phyloP scores from a whole-genome alignment of 2,888 invertebrate genomes.

The Ichneumoninae sp. region DNA sequence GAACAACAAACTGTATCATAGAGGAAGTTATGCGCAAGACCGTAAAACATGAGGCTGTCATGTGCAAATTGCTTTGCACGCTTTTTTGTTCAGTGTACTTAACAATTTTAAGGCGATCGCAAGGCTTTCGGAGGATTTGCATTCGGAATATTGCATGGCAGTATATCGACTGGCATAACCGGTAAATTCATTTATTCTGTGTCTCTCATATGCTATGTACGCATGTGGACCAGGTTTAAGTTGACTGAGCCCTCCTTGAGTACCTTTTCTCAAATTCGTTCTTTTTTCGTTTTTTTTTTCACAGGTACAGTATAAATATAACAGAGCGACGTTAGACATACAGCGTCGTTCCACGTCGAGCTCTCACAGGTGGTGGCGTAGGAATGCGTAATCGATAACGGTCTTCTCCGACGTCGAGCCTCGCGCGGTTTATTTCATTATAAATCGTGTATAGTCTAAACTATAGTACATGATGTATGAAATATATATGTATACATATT shows the following conservation, averaged over 20 bases:
- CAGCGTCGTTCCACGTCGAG: conserved; percentile 19
- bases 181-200: conserved; percentile 4
- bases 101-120: neutral
- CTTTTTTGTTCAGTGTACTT: neutral
- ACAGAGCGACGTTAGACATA: conserved; percentile 22
- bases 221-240: neutral
- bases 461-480: neutral
- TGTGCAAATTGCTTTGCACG: no score
- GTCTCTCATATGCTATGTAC: neutral
- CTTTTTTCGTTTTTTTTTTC: neutral
- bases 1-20: no score
- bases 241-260: neutral
- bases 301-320: neutral
- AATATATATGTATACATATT: conserved; percentile 14
- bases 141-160: neutral
- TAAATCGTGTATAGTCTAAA: conserved; percentile 14
- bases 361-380: conserved; percentile 67
- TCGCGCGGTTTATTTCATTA: conserved; percentile 54
- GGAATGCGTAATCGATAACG: conserved; percentile 80
- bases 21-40: no score
- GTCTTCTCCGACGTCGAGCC: conserved; percentile 68
- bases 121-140: conserved; percentile 11
- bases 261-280: neutral
- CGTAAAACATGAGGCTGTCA: no score
- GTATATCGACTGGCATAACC: neutral